Percentiles rank a stretch among this genome's conserved stretches.
phyloP scores from a whole-genome alignment of 2,113 vertebrate genomes.

The Cyanoderma ruficeps region DNA sequence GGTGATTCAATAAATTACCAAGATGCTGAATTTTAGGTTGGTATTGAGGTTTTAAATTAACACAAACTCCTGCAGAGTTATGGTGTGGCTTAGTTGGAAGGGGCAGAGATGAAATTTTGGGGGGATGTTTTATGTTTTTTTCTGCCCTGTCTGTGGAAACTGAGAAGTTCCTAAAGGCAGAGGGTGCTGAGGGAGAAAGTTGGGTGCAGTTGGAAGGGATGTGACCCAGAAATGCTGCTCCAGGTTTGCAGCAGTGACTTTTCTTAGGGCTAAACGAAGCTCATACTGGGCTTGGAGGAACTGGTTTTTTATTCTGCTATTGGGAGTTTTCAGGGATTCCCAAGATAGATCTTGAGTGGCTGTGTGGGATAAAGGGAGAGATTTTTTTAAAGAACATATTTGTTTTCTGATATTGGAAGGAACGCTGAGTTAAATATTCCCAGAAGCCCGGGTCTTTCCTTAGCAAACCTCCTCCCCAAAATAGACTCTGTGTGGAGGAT shows the following conservation, averaged over 20 bases:
- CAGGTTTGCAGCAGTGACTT: neutral
- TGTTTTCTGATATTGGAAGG: neutral
- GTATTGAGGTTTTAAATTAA: neutral
- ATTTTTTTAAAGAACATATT: neutral
- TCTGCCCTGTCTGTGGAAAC: neutral
- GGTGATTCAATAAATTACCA: neutral
- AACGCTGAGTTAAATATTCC: neutral
- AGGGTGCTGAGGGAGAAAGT: neutral
- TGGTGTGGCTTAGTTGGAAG: neutral
- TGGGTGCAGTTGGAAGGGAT: neutral
- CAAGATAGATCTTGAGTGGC: neutral
- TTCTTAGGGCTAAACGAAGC: neutral
- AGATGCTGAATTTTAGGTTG: neutral
- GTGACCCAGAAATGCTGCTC: neutral
- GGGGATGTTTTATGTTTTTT: too few species aligned
- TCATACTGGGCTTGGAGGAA: neutral
- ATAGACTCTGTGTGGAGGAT: neutral
- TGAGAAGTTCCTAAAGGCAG: neutral
- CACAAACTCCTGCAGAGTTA: neutral
- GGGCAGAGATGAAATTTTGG: neutral
- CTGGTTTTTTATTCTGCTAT: neutral
- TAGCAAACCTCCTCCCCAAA: neutral
- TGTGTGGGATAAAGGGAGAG: neutral
- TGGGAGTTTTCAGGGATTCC: neutral
- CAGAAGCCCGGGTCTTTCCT: neutral